phyloP scores from a whole-genome alignment of 1,140 invertebrate genomes.

The Diploscapter pachys region DNA sequence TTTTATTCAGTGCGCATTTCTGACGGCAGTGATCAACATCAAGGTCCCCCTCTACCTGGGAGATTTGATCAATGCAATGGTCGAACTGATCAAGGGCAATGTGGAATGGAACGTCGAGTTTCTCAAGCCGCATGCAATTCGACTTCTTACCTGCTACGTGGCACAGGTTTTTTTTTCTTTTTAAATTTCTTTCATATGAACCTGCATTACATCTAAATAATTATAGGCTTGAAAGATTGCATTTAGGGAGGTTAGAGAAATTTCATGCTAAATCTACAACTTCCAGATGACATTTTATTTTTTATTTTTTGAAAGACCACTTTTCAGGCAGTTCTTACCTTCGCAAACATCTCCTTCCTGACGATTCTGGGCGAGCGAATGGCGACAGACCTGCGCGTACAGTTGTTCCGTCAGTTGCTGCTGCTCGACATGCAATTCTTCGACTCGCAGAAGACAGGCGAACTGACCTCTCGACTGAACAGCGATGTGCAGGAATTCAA shows the following conservation, averaged over 20 bases:
- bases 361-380: constrained; percentile 81
- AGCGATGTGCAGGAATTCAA: constrained; percentile 94
- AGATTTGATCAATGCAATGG: constrained; percentile 73
- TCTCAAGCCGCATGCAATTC: constrained; percentile 68
- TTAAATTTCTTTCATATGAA: no score
- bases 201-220: no score
- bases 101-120: constrained; percentile 61
- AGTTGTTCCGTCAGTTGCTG: constrained; percentile 78
- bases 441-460: constrained; percentile 81
- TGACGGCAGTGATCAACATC: constrained; percentile 77
- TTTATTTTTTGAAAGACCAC: constrained; percentile 42
- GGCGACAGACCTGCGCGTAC: constrained; percentile 73
- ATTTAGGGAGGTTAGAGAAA: no score
- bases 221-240: no score
- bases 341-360: constrained; percentile 79
- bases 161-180: constrained; percentile 65
- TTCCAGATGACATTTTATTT: constrained; percentile 14
- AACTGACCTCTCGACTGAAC: constrained; percentile 82
- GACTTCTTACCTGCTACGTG: constrained; percentile 69
- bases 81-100: constrained; percentile 59
- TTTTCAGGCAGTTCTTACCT: constrained; percentile 76
- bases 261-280: no score
- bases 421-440: constrained; percentile 85
- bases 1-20: constrained; percentile 71
- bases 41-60: constrained; percentile 75